Percentiles rank a stretch among this genome's conserved stretches.
phyloP scores from a whole-genome alignment of 2,797 vertebrate genomes.

The Loris lydekkerianus region DNA sequence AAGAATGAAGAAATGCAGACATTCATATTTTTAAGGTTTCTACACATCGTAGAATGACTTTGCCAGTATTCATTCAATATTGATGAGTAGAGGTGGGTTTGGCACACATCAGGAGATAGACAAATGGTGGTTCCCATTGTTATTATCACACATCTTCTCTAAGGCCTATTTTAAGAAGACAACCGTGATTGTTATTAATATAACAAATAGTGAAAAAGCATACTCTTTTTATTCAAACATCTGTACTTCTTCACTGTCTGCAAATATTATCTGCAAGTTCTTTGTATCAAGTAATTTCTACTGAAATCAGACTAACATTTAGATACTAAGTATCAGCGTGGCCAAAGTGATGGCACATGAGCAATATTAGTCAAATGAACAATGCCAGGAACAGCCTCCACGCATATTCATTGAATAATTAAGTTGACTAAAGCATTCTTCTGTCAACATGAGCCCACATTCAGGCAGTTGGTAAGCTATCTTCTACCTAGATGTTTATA shows the following conservation, averaged over 20 bases:
- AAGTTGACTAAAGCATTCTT: background rate
- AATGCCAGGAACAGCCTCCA: background rate
- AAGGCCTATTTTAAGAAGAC: background rate
- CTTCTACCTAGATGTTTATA: slow-evolving; percentile 14
- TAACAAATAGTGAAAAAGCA: background rate
- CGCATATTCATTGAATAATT: background rate
- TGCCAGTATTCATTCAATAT: background rate
- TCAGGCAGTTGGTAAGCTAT: background rate
- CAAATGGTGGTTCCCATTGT: background rate
- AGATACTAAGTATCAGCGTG: background rate
- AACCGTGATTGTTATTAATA: background rate
- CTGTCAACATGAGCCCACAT: background rate
- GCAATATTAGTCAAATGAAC: background rate
- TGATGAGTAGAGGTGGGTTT: background rate
- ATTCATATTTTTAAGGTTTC: background rate
- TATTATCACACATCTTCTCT: background rate
- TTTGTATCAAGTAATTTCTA: background rate
- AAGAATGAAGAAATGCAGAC: background rate
- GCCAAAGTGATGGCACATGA: background rate
- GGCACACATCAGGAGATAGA: background rate
- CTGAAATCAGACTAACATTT: background rate
- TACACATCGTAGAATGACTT: background rate
- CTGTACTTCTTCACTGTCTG: background rate
- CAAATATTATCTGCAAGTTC: background rate
- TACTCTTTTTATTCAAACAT: background rate